Conservation (phyloP, 2,888 invertebrate species). For the Anticlea derivata region DNA sequence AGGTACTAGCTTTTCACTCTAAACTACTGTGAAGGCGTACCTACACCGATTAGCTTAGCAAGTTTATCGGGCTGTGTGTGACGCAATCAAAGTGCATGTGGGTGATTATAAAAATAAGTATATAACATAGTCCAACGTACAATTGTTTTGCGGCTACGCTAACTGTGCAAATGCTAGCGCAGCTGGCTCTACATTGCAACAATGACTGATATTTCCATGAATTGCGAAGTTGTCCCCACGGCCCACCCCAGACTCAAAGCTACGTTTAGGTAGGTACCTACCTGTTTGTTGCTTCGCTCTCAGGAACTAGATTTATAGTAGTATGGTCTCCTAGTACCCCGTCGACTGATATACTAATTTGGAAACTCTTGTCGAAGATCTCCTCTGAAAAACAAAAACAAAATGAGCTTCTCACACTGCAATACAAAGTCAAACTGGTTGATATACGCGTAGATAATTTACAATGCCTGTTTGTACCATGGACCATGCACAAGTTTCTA, state of each 20-base stretch:
- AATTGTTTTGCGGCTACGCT: background rate
- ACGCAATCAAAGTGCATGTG: slow-evolving; percentile 1
- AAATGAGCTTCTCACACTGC: background rate
- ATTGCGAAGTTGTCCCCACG: background rate
- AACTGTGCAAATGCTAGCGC: background rate
- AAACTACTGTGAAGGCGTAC: background rate
- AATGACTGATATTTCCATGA: background rate
- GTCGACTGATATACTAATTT: slow-evolving; percentile 92
- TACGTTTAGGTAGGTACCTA: too few species aligned
- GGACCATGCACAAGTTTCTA: too few species aligned
- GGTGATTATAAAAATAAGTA: too few species aligned
- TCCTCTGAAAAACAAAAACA: slow-evolving; percentile 87
- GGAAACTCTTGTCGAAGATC: slow-evolving; percentile 94
- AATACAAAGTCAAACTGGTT: too few species aligned
- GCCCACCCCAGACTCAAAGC: background rate
- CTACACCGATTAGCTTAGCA: too few species aligned
- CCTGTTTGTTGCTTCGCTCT: slow-evolving; percentile 89
- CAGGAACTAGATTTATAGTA: slow-evolving; percentile 86
- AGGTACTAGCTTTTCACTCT: too few species aligned
- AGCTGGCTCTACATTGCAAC: background rate
- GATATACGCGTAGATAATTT: too few species aligned
- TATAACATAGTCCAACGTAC: too few species aligned
- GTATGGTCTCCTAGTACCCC: slow-evolving; percentile 91
- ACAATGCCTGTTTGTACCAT: too few species aligned
- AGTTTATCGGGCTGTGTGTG: too few species aligned